Evolutionary conservation across 2,113 vertebrate genomes (phyloP), one percentile per base, ranked within the genome.

Genomic region (Cyphomyrus plagiostoma): DNA sequence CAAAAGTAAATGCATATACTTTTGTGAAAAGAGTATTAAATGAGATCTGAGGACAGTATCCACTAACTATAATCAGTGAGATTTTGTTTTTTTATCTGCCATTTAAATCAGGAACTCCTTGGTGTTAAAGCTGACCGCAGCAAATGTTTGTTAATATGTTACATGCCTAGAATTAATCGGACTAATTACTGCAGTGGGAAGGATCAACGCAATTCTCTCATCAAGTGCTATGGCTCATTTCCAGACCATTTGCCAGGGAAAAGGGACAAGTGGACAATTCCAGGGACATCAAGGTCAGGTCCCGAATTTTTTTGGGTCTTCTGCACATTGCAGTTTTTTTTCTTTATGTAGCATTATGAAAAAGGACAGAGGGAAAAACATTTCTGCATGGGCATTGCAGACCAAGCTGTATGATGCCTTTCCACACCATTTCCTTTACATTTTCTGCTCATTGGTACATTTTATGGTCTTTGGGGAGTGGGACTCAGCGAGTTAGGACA

Each of bases 101-200:
- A 9, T 66, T 86, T 85, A 48, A 48, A 86, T 70, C 53, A 77
- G n/a, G 21, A 52, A 53, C 13, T 48, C 48, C 70, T 17, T 52
- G 35, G 62, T 49, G 30, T 86, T 30, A 89, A 89, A n/a, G n/a
- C n/a, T n/a, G n/a, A n/a, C 86, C 85, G 30, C 91, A 91, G 86
- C 90, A 90, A 90, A 90, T 91, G 90, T 90, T 93, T 46, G 42
- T 0, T 86, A 90, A 91, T 89, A 92, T 89, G 89, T 92, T 92
- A 93, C 90, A 89, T 91, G 89, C 53, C 74, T 88, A 53, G 88
- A 52, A 92, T 92, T 92, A 92, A 93, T 90, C 91, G 87, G 86
- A 80, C 88, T 90, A 90, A 93, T 94, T 94, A 91, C 88, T 85
- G 35, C 88, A 89, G 90, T 77, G 90, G 88, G 90, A 91, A 42